Base-by-base conservation (phyloP, 2,797 vertebrate species). In the Momotus momota region DNA sequence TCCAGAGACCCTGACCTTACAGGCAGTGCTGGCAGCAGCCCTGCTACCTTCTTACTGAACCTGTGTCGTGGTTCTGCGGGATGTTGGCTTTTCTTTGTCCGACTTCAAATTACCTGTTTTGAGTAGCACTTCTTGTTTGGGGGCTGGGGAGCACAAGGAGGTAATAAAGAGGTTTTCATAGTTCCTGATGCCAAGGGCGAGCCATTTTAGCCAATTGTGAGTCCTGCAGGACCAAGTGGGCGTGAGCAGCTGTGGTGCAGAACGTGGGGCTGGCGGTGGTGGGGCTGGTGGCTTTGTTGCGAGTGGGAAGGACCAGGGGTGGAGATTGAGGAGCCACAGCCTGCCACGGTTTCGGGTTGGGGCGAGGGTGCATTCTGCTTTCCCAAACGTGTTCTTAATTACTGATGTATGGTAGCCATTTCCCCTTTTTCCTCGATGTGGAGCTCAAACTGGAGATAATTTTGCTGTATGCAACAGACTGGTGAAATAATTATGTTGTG, bases 371-470 rank as follows among this genome's bases (percentile, higher is more conserved):
- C 27, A 20, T 88, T 92, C 40, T 89, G 43, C 67, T 67, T 80
- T 89, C 72, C 55, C 67, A 60, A 60, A 49, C 35, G 18, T 11
- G 0, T 45, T 77, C 67, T 69, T 27, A n/a, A 0, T 65, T 72
- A 49, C 51, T 49, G 51, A 6, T 13, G 3, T 60, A 13, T 55
- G 0, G 0, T 18, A 48, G 27, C n/a, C 16, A 60, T 80, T 70
- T 29, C 12, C 8, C 13, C 35, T 65, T 88, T 71, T 78, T 51
- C 20, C 21, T 86, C 0, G 0, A 1, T 29, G n/a, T 23, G 19
- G 52, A 89, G 75, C 61, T 95, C n/a, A 71, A 61, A 55, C 61
- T 48, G 80, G 70, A 84, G 73, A 64, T 88, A 29, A 81, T 92
- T 92, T 69, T 75, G n/a, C 71, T 58, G 26, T 14, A 0, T 54